phyloP scores from a whole-genome alignment of 2,113 vertebrate genomes.

The Phyllopteryx taeniolatus region DNA sequence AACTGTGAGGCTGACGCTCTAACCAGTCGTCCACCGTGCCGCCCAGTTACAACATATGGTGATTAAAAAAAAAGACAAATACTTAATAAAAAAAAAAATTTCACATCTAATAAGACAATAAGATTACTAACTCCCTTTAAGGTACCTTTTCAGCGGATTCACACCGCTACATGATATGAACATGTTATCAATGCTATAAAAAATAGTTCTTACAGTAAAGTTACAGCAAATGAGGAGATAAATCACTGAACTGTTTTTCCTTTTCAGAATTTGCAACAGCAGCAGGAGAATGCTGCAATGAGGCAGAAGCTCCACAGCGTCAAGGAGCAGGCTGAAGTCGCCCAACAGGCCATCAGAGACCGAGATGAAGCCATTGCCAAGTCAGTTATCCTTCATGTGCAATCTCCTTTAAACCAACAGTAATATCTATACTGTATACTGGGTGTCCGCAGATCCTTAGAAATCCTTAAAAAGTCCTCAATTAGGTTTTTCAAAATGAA shows the following conservation, averaged over 20 bases:
- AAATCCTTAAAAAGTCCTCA: background rate
- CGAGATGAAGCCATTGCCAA: conserved; percentile 82
- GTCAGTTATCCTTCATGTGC: conserved; percentile 53
- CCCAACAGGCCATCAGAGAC: conserved; percentile 76
- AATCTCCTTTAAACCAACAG: background rate
- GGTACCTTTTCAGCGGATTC: background rate
- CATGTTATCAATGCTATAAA: no score
- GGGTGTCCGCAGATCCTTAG: background rate
- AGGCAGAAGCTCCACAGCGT: conserved; percentile 35
- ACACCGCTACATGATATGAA: background rate
- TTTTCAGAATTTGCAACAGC: conserved; percentile 51
- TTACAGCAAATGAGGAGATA: background rate
- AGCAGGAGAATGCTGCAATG: conserved; percentile 60
- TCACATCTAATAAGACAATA: no score
- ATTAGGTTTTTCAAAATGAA: background rate
- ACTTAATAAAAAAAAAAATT: no score
- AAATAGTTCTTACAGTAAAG: background rate
- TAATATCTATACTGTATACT: background rate
- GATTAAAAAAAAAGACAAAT: no score
- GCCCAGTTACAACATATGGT: no score
- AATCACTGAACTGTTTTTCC: background rate
- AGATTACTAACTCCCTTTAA: background rate
- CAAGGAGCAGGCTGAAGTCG: conserved; percentile 39
- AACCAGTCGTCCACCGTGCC: no score
- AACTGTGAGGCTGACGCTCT: no score